Conservation (phyloP, 2,888 invertebrate species). For the Watsonalla cultraria region DNA sequence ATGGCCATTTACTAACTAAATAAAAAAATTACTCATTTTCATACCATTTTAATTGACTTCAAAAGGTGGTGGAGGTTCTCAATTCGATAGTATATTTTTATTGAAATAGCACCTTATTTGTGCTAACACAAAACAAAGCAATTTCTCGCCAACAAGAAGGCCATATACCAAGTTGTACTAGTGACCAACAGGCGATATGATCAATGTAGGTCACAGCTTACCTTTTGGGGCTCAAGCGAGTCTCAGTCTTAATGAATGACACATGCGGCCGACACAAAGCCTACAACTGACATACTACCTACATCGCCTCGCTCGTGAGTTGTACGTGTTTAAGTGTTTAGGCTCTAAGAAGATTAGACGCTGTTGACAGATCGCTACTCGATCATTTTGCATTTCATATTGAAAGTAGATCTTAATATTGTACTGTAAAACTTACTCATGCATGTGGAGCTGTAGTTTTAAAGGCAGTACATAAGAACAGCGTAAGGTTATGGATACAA, state of each 20-base stretch:
- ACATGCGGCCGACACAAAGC: conserved; percentile 8
- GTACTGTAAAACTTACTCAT: too few species aligned
- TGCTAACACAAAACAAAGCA: not conserved
- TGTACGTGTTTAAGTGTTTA: not conserved
- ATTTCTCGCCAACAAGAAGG: not conserved
- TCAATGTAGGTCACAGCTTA: conserved; percentile 29
- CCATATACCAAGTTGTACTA: conserved; percentile 6
- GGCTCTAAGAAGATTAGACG: not conserved
- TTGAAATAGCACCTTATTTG: too few species aligned
- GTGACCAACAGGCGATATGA: conserved; percentile 8
- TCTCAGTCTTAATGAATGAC: conserved; percentile 11
- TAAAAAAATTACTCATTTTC: too few species aligned
- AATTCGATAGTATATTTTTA: too few species aligned
- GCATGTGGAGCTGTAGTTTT: too few species aligned
- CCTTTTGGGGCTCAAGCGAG: conserved; percentile 16
- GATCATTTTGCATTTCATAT: not conserved
- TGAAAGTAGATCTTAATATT: not conserved
- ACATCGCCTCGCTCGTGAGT: conserved; percentile 3
- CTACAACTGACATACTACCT: not conserved
- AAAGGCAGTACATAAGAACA: too few species aligned
- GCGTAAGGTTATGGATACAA: too few species aligned
- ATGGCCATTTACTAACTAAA: too few species aligned
- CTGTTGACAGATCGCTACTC: not conserved
- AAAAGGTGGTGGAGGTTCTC: too few species aligned
- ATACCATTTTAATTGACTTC: too few species aligned